A percentile compares a stretch with the other conserved stretches of the same genome.
phyloP scores from a whole-genome alignment of 1,140 invertebrate species.

The Bombus huntii region DNA sequence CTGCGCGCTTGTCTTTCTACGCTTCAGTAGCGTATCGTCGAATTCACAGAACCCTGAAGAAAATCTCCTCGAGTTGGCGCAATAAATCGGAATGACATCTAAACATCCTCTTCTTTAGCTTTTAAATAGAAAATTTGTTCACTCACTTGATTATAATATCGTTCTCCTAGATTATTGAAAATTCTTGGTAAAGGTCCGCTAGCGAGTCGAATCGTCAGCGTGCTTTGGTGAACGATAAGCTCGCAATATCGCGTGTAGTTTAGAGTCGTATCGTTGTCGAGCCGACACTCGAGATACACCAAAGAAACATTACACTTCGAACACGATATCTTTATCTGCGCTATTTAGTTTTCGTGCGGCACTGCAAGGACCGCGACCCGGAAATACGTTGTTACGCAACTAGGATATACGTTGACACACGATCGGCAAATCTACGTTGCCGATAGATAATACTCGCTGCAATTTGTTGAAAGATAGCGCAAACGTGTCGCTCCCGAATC shows the following conservation, averaged over 20 bases:
- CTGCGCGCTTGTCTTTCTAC: slow-evolving; percentile 51
- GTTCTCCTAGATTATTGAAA: neutral
- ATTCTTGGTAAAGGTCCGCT: neutral
- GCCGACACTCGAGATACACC: slow-evolving; percentile 19
- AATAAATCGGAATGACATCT: neutral
- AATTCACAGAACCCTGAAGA: neutral
- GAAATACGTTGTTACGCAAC: slow-evolving; percentile 36
- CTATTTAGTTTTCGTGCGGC: slow-evolving; percentile 33
- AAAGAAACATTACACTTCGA: slow-evolving; percentile 39
- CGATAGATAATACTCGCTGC: neutral
- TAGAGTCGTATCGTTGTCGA: slow-evolving; percentile 10
- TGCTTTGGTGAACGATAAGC: slow-evolving; percentile 16
- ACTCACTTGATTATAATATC: neutral
- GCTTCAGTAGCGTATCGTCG: slow-evolving; percentile 48
- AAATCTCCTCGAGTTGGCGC: neutral
- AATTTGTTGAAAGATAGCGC: neutral
- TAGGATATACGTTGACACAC: slow-evolving; percentile 32
- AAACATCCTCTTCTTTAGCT: no score
- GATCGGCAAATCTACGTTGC: neutral
- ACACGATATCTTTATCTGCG: slow-evolving; percentile 34
- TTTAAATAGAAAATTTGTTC: neutral
- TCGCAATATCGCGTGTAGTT: neutral
- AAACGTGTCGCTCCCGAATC: no score
- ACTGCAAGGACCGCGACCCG: slow-evolving; percentile 25
- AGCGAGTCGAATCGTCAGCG: neutral